Percentiles rank a stretch among this genome's conserved stretches.
Evolutionary conservation across 2,888 invertebrate species (phyloP).

Genomic region (Chromoteleia sp.): DNA sequence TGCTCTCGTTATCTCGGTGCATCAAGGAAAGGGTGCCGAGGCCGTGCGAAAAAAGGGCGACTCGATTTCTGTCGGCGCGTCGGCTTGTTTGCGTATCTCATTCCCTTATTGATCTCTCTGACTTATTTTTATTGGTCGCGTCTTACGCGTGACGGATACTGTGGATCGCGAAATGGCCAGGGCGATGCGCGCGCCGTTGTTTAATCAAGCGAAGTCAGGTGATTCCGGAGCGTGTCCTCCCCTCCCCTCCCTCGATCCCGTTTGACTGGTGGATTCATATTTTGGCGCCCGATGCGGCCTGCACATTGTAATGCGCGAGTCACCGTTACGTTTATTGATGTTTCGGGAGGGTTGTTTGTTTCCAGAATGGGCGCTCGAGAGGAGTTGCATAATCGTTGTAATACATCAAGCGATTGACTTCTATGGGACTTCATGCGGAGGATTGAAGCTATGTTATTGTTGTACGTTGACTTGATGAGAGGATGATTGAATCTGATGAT

Average conservation of each 20-base stretch:
- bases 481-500: not conserved
- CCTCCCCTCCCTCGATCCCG: constrained; percentile 13
- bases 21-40: constrained; percentile 2
- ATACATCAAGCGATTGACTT: constrained; percentile 19
- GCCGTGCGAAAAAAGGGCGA: constrained; percentile 16
- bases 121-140: constrained; percentile 64
- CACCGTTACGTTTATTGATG: constrained; percentile 63
- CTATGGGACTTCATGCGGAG: not conserved
- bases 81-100: constrained; percentile 79
- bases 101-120: constrained; percentile 80
- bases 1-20: constrained; percentile 5
- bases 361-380: constrained; percentile 26
- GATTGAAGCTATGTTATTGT: constrained; percentile 1
- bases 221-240: constrained; percentile 65
- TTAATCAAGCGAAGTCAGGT: constrained; percentile 69
- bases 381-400: constrained; percentile 37
- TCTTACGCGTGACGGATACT: constrained; percentile 70
- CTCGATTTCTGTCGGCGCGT: constrained; percentile 78
- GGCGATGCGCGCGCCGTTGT: constrained; percentile 72
- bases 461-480: constrained; percentile 1
- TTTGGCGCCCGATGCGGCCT: constrained; percentile 44
- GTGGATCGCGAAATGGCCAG: constrained; percentile 75
- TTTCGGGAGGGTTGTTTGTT: constrained; percentile 47
- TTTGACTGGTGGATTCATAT: constrained; percentile 57
- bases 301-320: constrained; percentile 65